Percentiles rank a stretch among this genome's conserved stretches.
phyloP scores from a whole-genome alignment of 2,113 vertebrate species.

The Spea bombifrons region DNA sequence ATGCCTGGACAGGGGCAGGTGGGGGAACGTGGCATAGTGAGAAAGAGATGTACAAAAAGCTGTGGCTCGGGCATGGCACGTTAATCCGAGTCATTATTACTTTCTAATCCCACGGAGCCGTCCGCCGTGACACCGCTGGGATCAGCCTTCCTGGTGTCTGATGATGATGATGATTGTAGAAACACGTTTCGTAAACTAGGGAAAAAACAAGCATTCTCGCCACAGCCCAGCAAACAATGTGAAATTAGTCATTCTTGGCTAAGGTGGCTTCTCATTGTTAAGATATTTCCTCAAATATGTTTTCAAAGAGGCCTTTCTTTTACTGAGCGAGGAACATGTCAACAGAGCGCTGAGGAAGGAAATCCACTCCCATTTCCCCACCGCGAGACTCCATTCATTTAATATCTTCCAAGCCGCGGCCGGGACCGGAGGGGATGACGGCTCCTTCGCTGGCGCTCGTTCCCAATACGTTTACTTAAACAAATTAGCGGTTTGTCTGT shows the following conservation, averaged over 20 bases:
- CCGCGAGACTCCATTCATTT: constrained; percentile 64
- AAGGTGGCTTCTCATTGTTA: constrained; percentile 72
- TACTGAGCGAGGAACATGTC: constrained; percentile 69
- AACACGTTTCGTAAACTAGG: not conserved
- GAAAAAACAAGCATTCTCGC: not conserved
- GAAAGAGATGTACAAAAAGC: no score
- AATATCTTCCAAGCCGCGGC: not conserved
- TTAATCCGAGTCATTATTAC: no score
- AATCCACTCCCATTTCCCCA: constrained; percentile 75
- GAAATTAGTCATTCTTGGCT: constrained; percentile 67
- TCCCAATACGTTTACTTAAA: not conserved
- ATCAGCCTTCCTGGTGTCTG: no score
- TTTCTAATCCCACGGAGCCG: no score
- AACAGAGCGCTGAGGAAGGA: constrained; percentile 78
- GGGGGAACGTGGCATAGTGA: no score
- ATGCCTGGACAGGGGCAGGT: no score
- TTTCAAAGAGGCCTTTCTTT: constrained; percentile 72
- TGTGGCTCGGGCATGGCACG: no score
- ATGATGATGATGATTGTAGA: no score
- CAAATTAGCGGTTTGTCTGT: not conserved
- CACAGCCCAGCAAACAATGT: constrained; percentile 62
- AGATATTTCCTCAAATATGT: constrained; percentile 77
- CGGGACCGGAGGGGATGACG: not conserved
- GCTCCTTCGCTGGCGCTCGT: not conserved
- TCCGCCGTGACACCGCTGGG: no score